Evolutionary conservation across 2,797 vertebrate genomes (phyloP).

Genomic region (Sphenodon punctatus): DNA sequence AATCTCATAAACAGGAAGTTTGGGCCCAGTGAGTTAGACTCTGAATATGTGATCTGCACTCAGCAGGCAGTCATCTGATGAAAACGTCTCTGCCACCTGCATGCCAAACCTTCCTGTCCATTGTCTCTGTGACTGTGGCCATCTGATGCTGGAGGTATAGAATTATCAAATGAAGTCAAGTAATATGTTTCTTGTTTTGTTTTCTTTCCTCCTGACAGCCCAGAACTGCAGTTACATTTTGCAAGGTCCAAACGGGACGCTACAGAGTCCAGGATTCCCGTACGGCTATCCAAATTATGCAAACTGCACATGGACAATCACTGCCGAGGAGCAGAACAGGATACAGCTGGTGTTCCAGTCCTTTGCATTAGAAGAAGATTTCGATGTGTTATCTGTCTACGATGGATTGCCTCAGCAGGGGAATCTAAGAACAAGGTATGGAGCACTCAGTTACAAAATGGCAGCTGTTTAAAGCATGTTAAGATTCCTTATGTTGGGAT

Average conservation of each 20-base stretch:
- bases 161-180: no score
- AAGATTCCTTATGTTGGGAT: neutral
- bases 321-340: constrained; percentile 91
- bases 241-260: constrained; percentile 92
- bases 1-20: no score
- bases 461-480: neutral
- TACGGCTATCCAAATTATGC: constrained; percentile 99
- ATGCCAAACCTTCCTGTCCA: no score
- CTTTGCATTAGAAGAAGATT: constrained; percentile 97
- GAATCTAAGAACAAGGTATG: constrained; percentile 92
- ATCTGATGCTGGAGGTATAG: no score
- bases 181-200: constrained; percentile 3
- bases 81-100: no score
- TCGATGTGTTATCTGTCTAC: constrained; percentile 94
- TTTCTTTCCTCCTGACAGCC: constrained; percentile 74
- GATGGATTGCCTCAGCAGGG: constrained; percentile 91
- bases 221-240: constrained; percentile 96
- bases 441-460: neutral
- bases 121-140: no score
- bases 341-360: constrained; percentile 98
- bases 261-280: constrained; percentile 97
- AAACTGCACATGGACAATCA: constrained; percentile 98
- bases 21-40: no score
- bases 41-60: no score
- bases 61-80: no score